Base-by-base conservation (phyloP, 1,140 invertebrate species). In the Yoshiicerus persimilis region DNA sequence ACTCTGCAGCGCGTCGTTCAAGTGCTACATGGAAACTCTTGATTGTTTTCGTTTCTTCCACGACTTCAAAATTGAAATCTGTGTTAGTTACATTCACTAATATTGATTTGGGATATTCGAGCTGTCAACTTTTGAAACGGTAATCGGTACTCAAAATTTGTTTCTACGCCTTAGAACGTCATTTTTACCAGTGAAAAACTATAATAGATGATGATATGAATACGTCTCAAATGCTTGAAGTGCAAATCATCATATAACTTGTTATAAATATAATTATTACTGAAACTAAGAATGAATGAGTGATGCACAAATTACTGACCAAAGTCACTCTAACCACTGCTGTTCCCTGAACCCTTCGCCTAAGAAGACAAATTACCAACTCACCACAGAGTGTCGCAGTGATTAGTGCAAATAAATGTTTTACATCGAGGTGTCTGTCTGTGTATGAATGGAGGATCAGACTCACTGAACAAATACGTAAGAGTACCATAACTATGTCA, bases 101-200 rank as follows among this genome's bases (percentile, higher is more conserved):
- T 30, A 30, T 70, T 80, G 66, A 80, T 80, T 80, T 34, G 75
- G 34, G 75, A 38, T 32, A 80, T 80, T 80, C 32, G 34, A 80
- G 34, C 75, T 80, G 34, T 80, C 32, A 80, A 36, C 75, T 34
- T 80, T 80, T 80, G 75, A 16, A 80, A 80, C 34, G 75, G 75
- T 80, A 30, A 80, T 80, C 75, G 75, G 30, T 80, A 80, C 34
- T 80, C 75, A 80, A 80, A 80, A 80, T 80, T 80, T 34, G 75
- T 80, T 80, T 80, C 75, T 32, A 80, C 30, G 75, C 75, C 75
- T 80, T 80, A 80, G 75, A 84, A 84, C 47, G 83, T 84, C 83
- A 62, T 84, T 84, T 84, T 47, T 84, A 84, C 83, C 83, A 84
- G 83, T 84, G 83, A 84, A 84, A 41, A 84, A 84, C 38, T 56